Percentiles rank a stretch among this genome's conserved stretches.
These are phyloP conservation scores for Spongilla lacustris DNA, from an alignment of 37 sponge, comb jelly and placozoan species.

Conservation along the genomic window DNA sequence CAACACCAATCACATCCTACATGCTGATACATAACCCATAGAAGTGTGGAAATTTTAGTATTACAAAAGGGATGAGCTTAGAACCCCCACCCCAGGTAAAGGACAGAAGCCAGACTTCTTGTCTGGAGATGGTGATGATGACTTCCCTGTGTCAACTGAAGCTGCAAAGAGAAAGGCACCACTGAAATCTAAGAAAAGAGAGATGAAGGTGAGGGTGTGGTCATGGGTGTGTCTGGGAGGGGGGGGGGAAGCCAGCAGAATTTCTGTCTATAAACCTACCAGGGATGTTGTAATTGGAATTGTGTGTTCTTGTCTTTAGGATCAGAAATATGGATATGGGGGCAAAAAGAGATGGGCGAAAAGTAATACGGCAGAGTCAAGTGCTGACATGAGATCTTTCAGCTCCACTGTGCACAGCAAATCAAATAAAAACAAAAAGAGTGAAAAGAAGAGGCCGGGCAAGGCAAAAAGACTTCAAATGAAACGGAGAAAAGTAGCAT, in stretches of 20 bases:
- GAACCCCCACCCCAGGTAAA: slow-evolving; percentile 19
- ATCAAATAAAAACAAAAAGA: not conserved
- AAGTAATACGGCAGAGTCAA: slow-evolving; percentile 84
- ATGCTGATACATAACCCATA: too few relatives aligned
- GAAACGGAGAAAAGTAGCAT: slow-evolving; percentile 12
- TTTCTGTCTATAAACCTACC: not conserved
- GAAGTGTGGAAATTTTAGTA: too few relatives aligned
- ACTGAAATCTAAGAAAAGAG: slow-evolving; percentile 24
- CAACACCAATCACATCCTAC: too few relatives aligned
- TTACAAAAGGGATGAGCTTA: too few relatives aligned
- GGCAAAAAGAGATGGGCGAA: slow-evolving; percentile 75
- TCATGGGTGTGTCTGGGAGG: not conserved
- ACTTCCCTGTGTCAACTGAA: slow-evolving; percentile 26
- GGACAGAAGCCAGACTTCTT: slow-evolving; percentile 65
- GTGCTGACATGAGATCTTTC: slow-evolving; percentile 86
- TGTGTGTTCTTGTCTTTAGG: slow-evolving; percentile 21
- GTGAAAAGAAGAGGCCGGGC: slow-evolving; percentile 24
- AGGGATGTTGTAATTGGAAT: not conserved
- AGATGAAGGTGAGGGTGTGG: slow-evolving; percentile 24
- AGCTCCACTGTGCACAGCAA: slow-evolving; percentile 48
- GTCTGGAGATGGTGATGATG: slow-evolving; percentile 22
- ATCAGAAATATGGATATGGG: slow-evolving; percentile 83
- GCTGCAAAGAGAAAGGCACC: not conserved
- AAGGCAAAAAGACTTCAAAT: slow-evolving; percentile 47
- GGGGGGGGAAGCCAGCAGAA: not conserved